Conservation (phyloP, 2,888 invertebrate species). For the Sturmia bella region DNA sequence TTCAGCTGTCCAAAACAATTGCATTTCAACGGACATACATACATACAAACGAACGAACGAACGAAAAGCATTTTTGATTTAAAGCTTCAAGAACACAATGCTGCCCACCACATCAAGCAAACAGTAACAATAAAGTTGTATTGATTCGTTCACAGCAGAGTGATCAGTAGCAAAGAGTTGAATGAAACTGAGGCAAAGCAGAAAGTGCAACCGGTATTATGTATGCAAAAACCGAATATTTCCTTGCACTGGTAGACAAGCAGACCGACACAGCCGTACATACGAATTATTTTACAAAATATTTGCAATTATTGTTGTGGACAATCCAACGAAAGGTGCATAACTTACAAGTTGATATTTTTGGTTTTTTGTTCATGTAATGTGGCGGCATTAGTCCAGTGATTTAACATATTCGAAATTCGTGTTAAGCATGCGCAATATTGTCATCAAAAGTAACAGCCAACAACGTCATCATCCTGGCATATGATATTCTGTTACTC, state of each 20-base stretch:
- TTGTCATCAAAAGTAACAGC: conserved; percentile 31
- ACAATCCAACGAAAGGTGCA: conserved; percentile 61
- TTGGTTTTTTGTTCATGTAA: conserved; percentile 34
- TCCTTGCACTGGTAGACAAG: conserved; percentile 24
- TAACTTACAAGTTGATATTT: conserved; percentile 51
- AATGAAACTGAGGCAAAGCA: conserved; percentile 24
- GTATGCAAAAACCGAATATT: conserved; percentile 58
- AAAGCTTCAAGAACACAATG: conserved; percentile 39
- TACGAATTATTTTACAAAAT: conserved; percentile 39
- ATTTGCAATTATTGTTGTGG: conserved; percentile 51
- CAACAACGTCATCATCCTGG: conserved; percentile 38
- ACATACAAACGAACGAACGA: conserved; percentile 5
- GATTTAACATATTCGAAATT: conserved; percentile 66
- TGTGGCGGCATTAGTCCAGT: conserved; percentile 62
- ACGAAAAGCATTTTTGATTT: conserved; percentile 22
- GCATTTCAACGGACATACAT: conserved; percentile 49
- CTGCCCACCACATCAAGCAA: conserved; percentile 57
- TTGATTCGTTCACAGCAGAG: conserved; percentile 17
- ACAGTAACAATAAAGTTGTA: conserved; percentile 23
- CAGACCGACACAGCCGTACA: neutral
- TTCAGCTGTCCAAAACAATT: conserved; percentile 75
- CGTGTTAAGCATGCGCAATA: conserved; percentile 69
- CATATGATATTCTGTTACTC: conserved; percentile 47
- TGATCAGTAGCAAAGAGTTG: conserved; percentile 16
- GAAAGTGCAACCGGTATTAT: conserved; percentile 64